These are phyloP conservation scores for Drosophila melanosoma DNA, from an alignment of 2,888 invertebrate genomes.

Conservation along the genomic window DNA sequence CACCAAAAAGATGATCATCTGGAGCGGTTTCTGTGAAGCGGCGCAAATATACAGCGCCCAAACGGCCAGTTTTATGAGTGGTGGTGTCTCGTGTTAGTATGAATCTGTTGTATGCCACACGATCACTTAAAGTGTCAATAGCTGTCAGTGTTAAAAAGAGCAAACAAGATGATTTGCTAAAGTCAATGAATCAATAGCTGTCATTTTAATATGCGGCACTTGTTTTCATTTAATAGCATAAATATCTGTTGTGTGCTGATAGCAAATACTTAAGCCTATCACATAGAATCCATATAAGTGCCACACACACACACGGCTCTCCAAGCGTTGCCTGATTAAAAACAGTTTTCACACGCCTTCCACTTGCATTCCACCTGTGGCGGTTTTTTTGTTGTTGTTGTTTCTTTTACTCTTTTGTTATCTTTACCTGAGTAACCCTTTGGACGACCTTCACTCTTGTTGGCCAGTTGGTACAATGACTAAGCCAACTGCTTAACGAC, in stretches of 20 bases:
- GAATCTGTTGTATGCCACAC: constrained; percentile 5
- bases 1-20: constrained; percentile 81
- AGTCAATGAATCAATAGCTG: constrained; percentile 35
- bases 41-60: constrained; percentile 84
- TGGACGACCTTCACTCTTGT: constrained; percentile 50
- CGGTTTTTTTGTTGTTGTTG: neutral
- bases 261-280: neutral
- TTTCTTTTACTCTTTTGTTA: neutral
- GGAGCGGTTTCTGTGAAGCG: constrained; percentile 85
- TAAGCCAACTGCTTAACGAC: constrained; percentile 48
- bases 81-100: constrained; percentile 83
- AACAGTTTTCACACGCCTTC: neutral
- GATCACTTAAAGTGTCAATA: constrained; percentile 42
- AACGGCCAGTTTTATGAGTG: constrained; percentile 83
- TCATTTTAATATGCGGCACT: neutral
- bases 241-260: neutral
- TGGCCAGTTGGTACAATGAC: constrained; percentile 44
- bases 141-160: constrained; percentile 15
- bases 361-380: neutral
- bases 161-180: constrained; percentile 17
- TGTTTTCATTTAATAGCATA: neutral
- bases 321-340: neutral
- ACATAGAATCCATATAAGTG: neutral
- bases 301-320: neutral
- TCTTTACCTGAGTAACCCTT: neutral